These are phyloP conservation scores for Drosophila asahinai DNA, from an alignment of 1,140 invertebrate genomes.

Conservation along the genomic window DNA sequence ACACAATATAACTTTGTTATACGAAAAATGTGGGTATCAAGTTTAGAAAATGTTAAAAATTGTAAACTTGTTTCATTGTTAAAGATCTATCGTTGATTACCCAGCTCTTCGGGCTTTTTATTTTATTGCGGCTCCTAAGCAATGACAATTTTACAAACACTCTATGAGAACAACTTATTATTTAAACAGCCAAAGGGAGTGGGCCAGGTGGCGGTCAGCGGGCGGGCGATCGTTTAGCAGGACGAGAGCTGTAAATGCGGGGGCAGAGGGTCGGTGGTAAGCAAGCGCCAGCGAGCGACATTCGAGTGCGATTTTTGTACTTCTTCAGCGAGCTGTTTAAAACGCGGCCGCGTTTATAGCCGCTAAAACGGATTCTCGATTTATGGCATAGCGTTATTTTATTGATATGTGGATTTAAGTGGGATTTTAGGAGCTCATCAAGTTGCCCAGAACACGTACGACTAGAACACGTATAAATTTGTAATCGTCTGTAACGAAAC, in stretches of 20 bases:
- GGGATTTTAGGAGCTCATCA: constrained; percentile 21
- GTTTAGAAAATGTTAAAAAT: not conserved
- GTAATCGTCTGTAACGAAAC: not conserved
- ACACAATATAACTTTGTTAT: too few species aligned
- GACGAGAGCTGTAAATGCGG: constrained; percentile 50
- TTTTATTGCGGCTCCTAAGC: constrained; percentile 60
- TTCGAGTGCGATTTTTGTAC: constrained; percentile 43
- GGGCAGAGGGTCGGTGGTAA: constrained; percentile 15
- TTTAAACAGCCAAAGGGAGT: constrained; percentile 49
- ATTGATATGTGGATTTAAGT: constrained; percentile 27
- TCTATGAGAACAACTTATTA: constrained; percentile 59
- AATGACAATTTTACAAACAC: constrained; percentile 77
- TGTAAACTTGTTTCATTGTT: not conserved
- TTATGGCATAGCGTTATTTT: constrained; percentile 29
- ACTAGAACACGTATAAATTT: not conserved
- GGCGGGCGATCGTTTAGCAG: constrained; percentile 33
- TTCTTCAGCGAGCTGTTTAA: constrained; percentile 28
- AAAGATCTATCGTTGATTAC: not conserved
- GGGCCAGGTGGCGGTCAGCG: constrained; percentile 22
- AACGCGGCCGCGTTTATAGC: constrained; percentile 45
- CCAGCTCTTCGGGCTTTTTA: not conserved
- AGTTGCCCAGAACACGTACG: constrained; percentile 10
- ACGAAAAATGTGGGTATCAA: not conserved
- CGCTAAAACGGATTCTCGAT: constrained; percentile 34
- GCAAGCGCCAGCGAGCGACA: constrained; percentile 63